A percentile compares a stretch with the other conserved stretches of the same genome.
These are phyloP conservation scores for Imbricaverruca yamaguchii DNA, from an alignment of 2,888 invertebrate genomes.

Conservation along the genomic window DNA sequence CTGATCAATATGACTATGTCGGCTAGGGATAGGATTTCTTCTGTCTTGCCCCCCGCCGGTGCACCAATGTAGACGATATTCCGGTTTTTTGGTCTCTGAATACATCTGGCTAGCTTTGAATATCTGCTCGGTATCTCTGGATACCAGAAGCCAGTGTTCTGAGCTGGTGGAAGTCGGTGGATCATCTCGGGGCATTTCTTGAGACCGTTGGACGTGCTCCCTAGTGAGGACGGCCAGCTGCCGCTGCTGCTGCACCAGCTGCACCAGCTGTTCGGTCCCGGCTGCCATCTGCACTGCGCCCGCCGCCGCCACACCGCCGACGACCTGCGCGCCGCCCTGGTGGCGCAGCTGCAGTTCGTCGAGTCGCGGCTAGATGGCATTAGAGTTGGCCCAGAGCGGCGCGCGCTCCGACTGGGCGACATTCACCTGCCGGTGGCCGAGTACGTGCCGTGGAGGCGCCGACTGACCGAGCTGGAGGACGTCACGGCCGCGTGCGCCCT, in stretches of 20 bases:
- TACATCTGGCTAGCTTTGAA: too few relatives aligned
- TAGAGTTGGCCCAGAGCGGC: neutral
- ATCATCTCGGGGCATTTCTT: too few relatives aligned
- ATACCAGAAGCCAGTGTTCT: too few relatives aligned
- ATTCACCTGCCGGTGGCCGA: neutral
- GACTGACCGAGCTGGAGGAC: neutral
- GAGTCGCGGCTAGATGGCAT: neutral
- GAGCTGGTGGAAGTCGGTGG: too few relatives aligned
- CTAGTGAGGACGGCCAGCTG: neutral
- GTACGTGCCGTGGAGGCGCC: neutral
- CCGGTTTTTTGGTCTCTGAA: too few relatives aligned
- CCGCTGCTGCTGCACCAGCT: slow-evolving; percentile 11
- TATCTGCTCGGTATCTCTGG: too few relatives aligned
- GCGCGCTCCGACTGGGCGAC: neutral
- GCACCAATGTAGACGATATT: too few relatives aligned
- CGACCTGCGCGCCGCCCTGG: neutral
- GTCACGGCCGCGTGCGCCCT: neutral
- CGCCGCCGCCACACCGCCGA: neutral
- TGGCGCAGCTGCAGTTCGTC: neutral
- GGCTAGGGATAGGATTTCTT: too few relatives aligned
- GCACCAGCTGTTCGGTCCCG: neutral
- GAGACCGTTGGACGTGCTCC: too few relatives aligned
- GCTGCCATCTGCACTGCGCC: neutral
- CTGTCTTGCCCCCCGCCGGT: too few relatives aligned
- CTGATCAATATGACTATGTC: too few relatives aligned